Base-by-base conservation (phyloP, 1,140 invertebrate genomes). In the Thrips palmi region DNA sequence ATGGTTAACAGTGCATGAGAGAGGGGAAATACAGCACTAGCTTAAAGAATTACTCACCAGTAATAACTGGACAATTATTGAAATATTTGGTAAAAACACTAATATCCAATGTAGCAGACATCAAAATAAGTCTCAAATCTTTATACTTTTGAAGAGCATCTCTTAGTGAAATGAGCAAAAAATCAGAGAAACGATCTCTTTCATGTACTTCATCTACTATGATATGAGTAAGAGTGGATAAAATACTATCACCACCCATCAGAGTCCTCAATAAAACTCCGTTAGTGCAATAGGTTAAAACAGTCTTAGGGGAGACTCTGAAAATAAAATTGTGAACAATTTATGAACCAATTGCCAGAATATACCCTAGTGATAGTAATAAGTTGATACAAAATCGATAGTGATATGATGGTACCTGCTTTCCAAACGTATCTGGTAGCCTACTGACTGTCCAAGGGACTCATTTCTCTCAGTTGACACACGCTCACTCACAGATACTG, bases 201-300 rank as follows among this genome's bases (percentile, higher is more conserved):
- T 97, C 91, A 56, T 96, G 91, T 14, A 45, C 74, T 63, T 97
- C 93, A 55, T 97, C 93, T 41, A 93, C 71, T 14, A 88, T 70
- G 19, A 88, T 63, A 53, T 97, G 89, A 0, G 87, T 88, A 2
- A 92, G 63, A 19, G 67, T 68, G 17, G 62, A 62, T 1, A 83
- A 53, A 4, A 72, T 62, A 3, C 65, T 62, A 41, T 78, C 75
- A 8, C 76, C 75, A 3, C 65, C 67, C 74, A 91, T 87, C 19
- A 93, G 58, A 2, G 83, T 88, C 31, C 86, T 59, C 14, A 93
- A 60, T 23, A 96, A 60, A 12, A 96, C 82, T 2, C 87, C 88
- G 57, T 79, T 86, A 10, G 88, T 96, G 51, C 87, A 93, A 56
- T 89, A 94, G 1, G 78, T 86, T 29, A 93, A 59, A 5, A 86